Base-by-base conservation (phyloP, 1,140 invertebrate species). In the Ceratina japonica region DNA sequence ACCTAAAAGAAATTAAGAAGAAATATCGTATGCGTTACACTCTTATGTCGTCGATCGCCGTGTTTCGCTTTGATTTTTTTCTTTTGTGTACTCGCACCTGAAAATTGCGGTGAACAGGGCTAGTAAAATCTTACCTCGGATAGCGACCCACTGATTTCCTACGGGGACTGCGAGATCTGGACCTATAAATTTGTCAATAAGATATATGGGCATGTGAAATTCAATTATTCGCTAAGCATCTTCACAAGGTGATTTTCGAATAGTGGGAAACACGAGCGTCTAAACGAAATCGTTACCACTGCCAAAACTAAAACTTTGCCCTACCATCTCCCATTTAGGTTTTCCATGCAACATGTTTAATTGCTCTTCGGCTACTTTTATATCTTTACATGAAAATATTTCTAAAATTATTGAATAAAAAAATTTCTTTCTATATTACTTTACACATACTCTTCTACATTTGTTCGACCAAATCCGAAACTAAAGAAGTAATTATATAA, bases 1-100 rank as follows among this genome's bases (percentile, higher is more conserved):
- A 91, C 83, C 91, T 91, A 89, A 44, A 91, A 90, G 90, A 89
- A 86, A 90, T 88, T 82, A 83, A 90, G 81, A 84, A 87, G 79
- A 81, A 85, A 70, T 80, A 77, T 86, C 87, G 84, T 89, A 87
- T 80, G 81, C 37, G 10, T 87, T 80, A 66, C 77, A 81, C 71
- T 73, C 31, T 64, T 82, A 80, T 87, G 61, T 84, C 69, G 75
- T 16, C 3, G 44, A 77, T 56, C 44, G 63, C 61, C 81, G 24
- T 44, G 70, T 73, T 64, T 84, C 63, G 7, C 52, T 71, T 80
- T 81, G 58, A 85, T 76, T 85, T 70, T 66, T 83, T 86, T 84
- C 83, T 76, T 84, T 83, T 84, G 63, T 76, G 70, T 84, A 86
- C 69, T 86, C 54, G 88, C 75, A 87, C 83, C 89, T 90, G 89